These are phyloP conservation scores for Sylvietta virens DNA, from an alignment of 2,113 vertebrate species.

Conservation along the genomic window DNA sequence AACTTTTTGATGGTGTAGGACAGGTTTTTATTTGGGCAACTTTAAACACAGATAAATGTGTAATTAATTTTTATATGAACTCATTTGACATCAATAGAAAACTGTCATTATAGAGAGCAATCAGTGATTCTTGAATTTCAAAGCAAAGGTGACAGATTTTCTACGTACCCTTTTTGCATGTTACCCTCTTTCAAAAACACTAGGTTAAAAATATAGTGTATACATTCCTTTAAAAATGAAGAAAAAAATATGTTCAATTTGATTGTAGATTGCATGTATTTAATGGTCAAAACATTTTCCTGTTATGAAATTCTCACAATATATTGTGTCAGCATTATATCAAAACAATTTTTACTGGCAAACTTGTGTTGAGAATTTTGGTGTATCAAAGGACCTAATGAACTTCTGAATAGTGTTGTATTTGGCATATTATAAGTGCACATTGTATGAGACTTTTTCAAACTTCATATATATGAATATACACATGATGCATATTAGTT, in stretches of 20 bases:
- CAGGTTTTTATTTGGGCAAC: not conserved
- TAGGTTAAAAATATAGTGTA: not conserved
- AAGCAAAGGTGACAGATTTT: not conserved
- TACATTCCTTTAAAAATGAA: not conserved
- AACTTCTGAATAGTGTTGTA: not conserved
- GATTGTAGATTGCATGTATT: not conserved
- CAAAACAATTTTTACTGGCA: not conserved
- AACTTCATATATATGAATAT: not conserved
- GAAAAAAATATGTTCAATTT: not conserved
- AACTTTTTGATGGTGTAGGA: not conserved
- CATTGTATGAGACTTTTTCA: not conserved
- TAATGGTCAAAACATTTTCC: not conserved
- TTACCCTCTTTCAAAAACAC: not conserved
- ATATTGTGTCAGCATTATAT: not conserved
- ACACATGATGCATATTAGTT: not conserved
- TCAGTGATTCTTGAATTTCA: not conserved
- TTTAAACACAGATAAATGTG: not conserved
- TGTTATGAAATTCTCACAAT: not conserved
- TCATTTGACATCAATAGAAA: not conserved
- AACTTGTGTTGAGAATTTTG: not conserved
- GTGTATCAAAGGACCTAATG: not conserved
- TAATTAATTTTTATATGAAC: not conserved
- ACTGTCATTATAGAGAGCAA: not conserved
- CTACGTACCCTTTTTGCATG: not conserved
- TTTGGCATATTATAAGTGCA: not conserved